A percentile compares a stretch with the other conserved stretches of the same genome.
Evolutionary conservation across 2,888 invertebrate genomes (phyloP).

Genomic region (Plagodis pulveraria): DNA sequence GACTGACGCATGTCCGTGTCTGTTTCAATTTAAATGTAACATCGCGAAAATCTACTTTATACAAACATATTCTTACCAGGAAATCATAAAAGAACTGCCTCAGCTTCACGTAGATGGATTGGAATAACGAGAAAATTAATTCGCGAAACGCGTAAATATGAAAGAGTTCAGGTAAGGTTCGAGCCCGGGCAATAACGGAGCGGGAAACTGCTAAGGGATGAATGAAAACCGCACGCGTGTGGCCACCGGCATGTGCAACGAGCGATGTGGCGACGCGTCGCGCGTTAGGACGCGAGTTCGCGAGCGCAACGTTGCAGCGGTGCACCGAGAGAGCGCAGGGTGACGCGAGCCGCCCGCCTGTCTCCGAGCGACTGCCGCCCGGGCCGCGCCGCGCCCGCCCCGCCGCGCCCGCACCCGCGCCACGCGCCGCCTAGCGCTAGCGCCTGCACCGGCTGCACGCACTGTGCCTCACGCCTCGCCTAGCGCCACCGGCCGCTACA

Average conservation of each 20-base stretch:
- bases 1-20: conserved; percentile 49
- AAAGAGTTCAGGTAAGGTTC: conserved; percentile 36
- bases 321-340: conserved; percentile 62
- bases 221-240: conserved; percentile 68
- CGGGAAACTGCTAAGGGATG: conserved; percentile 54
- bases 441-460: conserved; percentile 57
- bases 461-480: conserved; percentile 36
- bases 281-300: conserved; percentile 64
- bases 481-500: conserved; percentile 62
- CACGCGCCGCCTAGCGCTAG: conserved; percentile 50
- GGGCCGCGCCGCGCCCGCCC: conserved; percentile 70
- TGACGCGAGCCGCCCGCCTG: conserved; percentile 78
- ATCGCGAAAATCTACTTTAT: no score
- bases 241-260: conserved; percentile 47
- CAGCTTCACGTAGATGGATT: conserved; percentile 14
- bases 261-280: conserved; percentile 53
- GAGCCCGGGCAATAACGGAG: conserved; percentile 43
- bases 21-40: conserved; percentile 12
- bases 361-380: conserved; percentile 80
- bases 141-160: conserved; percentile 36
- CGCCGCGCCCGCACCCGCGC: conserved; percentile 51
- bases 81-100: conserved; percentile 3
- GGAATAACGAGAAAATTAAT: conserved; percentile 31
- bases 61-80: no score
- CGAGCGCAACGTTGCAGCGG: conserved; percentile 68